phyloP scores from a whole-genome alignment of 2,888 invertebrate genomes.

The Mylabris sibirica region DNA sequence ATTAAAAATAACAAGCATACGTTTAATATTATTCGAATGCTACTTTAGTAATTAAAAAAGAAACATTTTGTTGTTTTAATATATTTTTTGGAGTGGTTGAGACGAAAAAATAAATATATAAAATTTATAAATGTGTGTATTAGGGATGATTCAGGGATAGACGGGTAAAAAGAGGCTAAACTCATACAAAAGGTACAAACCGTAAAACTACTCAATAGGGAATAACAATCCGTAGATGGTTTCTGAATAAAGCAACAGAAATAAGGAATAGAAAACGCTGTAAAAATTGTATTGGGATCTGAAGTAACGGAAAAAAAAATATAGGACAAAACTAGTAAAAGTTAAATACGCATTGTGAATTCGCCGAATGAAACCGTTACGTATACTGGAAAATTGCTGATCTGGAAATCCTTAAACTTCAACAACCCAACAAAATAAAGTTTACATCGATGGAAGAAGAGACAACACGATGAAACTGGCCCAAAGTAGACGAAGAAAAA shows the following conservation, averaged over 20 bases:
- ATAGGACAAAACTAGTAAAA: constrained; percentile 19
- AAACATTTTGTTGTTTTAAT: no score
- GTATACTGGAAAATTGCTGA: constrained; percentile 39
- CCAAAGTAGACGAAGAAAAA: not conserved
- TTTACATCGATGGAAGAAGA: constrained; percentile 34
- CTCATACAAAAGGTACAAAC: constrained; percentile 17
- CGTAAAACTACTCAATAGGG: constrained; percentile 28
- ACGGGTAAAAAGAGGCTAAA: not conserved
- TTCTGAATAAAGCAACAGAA: constrained; percentile 28
- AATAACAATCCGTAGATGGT: constrained; percentile 22
- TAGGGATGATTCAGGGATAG: constrained; percentile 8
- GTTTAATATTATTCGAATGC: not conserved
- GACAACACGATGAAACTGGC: no score
- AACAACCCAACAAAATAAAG: constrained; percentile 32
- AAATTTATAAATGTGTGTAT: constrained; percentile 5
- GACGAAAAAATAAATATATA: constrained; percentile 7
- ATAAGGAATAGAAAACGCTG: not conserved
- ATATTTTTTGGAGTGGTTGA: no score
- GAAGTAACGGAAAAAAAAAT: not conserved
- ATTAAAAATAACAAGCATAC: not conserved
- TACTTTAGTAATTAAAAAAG: no score
- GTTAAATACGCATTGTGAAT: constrained; percentile 35
- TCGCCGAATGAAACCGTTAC: constrained; percentile 31
- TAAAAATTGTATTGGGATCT: no score
- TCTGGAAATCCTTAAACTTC: constrained; percentile 20